Evolutionary conservation across 2,797 vertebrate genomes (phyloP).

Genomic region (Acanthopagrus latus): DNA sequence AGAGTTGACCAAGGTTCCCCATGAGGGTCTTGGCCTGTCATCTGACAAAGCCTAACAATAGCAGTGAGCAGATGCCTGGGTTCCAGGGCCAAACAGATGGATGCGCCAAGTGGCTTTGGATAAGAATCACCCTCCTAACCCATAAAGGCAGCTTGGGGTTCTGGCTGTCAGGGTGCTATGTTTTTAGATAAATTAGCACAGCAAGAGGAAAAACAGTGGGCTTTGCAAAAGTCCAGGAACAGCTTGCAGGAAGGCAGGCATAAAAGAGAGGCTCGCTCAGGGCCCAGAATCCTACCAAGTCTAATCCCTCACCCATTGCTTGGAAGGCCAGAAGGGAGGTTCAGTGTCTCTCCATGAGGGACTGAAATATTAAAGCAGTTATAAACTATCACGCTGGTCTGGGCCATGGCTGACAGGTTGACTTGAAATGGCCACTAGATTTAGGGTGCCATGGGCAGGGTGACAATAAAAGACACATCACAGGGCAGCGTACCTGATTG

Average conservation of each 20-base stretch:
- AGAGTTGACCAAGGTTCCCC: conserved; percentile 77
- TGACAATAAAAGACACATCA: conserved; percentile 44
- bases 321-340: conserved; percentile 61
- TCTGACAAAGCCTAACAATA: conserved; percentile 86
- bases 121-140: conserved; percentile 80
- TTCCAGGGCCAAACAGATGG: conserved; percentile 86
- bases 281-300: conserved; percentile 70
- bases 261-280: conserved; percentile 68
- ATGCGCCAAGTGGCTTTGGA: conserved; percentile 83
- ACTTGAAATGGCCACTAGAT: conserved; percentile 52
- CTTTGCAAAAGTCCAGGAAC: conserved; percentile 79
- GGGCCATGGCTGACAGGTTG: conserved; percentile 54
- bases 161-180: conserved; percentile 83
- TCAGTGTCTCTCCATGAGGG: conserved; percentile 56
- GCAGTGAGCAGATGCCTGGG: conserved; percentile 84
- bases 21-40: conserved; percentile 86
- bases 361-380: conserved; percentile 77
- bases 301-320: conserved; percentile 78
- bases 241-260: conserved; percentile 81
- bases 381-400: conserved; percentile 60
- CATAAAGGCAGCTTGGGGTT: conserved; percentile 77
- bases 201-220: conserved; percentile 79
- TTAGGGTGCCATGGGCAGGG: conserved; percentile 39
- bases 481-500: conserved; percentile 49
- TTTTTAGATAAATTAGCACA: conserved; percentile 86